Evolutionary conservation across 2,888 invertebrate species (phyloP).

Genomic region (Malthinus flaveolus): DNA sequence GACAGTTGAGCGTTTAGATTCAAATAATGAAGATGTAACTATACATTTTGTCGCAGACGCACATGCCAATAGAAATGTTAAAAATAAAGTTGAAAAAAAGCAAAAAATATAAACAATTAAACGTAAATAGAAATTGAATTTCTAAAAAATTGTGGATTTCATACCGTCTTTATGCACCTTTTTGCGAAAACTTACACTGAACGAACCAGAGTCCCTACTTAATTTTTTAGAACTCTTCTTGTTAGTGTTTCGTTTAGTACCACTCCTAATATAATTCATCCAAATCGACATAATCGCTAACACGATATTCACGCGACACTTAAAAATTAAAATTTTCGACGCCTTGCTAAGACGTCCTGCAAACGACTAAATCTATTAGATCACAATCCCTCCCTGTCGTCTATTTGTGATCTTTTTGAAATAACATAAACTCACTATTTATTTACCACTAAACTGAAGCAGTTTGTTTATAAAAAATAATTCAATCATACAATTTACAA

Average conservation of each 20-base stretch:
- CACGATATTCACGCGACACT: background rate
- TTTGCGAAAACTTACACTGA: conserved; percentile 4
- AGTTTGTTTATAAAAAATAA: background rate
- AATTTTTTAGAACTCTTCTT: conserved; percentile 26
- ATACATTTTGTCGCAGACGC: background rate
- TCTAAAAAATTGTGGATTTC: background rate
- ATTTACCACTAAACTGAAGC: background rate
- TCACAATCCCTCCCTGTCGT: conserved; percentile 9
- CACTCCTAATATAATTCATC: conserved; percentile 58
- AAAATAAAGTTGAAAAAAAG: too few relatives aligned
- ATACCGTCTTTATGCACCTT: background rate
- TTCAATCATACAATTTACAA: too few relatives aligned
- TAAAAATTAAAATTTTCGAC: background rate
- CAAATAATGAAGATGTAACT: background rate
- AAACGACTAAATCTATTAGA: conserved; percentile 22
- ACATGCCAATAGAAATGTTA: too few relatives aligned
- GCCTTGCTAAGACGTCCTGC: conserved; percentile 9
- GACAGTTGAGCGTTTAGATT: background rate
- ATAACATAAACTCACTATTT: conserved; percentile 14
- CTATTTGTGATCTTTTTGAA: conserved; percentile 5
- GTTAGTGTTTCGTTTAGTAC: conserved; percentile 38
- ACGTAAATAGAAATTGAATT: too few relatives aligned
- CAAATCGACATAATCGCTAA: conserved; percentile 53
- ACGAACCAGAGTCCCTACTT: conserved; percentile 31
- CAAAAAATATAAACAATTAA: too few relatives aligned